phyloP scores from a whole-genome alignment of 2,888 invertebrate species.

The Aromia moschata region DNA sequence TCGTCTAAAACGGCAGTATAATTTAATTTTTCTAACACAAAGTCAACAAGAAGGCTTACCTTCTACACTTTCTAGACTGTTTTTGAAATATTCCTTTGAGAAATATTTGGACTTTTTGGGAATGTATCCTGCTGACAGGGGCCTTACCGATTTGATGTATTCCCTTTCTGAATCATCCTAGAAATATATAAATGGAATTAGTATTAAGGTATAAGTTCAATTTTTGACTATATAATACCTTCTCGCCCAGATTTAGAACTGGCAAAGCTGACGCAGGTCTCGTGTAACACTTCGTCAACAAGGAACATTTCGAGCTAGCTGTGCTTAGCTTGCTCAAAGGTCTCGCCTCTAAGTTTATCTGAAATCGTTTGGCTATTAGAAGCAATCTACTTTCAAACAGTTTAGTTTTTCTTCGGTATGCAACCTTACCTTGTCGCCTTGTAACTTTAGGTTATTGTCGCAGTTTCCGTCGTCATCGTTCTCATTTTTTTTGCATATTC shows the following conservation, averaged over 20 bases:
- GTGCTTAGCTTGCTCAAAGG: slow-evolving; percentile 48
- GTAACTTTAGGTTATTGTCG: slow-evolving; percentile 34
- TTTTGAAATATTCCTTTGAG: slow-evolving; percentile 39
- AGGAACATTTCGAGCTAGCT: slow-evolving; percentile 52
- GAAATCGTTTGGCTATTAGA: too few species aligned
- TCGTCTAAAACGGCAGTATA: slow-evolving; percentile 38
- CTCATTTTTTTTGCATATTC: slow-evolving; percentile 13
- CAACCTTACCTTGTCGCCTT: slow-evolving; percentile 44
- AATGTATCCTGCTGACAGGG: slow-evolving; percentile 55
- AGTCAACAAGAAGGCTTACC: slow-evolving; percentile 36
- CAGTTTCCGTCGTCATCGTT: slow-evolving; percentile 1
- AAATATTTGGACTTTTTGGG: slow-evolving; percentile 41
- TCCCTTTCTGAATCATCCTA: slow-evolving; percentile 24
- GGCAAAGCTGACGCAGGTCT: slow-evolving; percentile 57
- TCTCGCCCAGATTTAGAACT: slow-evolving; percentile 42
- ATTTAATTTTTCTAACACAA: neutral
- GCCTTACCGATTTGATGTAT: slow-evolving; percentile 43
- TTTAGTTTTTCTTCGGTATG: too few species aligned
- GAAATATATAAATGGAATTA: slow-evolving; percentile 11
- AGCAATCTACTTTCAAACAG: too few species aligned
- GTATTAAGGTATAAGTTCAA: neutral
- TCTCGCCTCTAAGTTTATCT: slow-evolving; percentile 55
- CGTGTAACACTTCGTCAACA: slow-evolving; percentile 48
- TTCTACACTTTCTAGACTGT: slow-evolving; percentile 52
- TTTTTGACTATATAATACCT: slow-evolving; percentile 30